These are phyloP conservation scores for Hormaphis cornu DNA, from an alignment of 1,140 invertebrate genomes.

Conservation along the genomic window DNA sequence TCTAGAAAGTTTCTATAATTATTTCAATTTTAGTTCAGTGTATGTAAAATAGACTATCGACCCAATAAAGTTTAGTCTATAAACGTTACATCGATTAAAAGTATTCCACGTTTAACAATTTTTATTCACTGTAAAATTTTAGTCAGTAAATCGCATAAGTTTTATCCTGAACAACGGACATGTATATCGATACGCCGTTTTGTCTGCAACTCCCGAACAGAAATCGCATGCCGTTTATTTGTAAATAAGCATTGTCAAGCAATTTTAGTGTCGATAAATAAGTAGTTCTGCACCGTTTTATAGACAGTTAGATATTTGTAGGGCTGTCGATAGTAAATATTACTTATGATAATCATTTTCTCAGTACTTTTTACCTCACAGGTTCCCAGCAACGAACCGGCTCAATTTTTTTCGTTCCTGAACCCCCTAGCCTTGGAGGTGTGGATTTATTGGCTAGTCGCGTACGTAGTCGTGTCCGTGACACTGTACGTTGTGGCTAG, in stretches of 20 bases:
- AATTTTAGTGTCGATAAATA: too few relatives aligned
- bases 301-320: too few relatives aligned
- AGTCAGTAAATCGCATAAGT: background rate
- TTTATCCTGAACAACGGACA: too few relatives aligned
- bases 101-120: background rate
- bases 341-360: too few relatives aligned
- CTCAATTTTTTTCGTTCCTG: constrained; percentile 76
- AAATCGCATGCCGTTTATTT: too few relatives aligned
- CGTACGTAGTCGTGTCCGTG: constrained; percentile 66
- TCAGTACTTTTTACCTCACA: too few relatives aligned
- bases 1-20: constrained; percentile 46
- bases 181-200: too few relatives aligned
- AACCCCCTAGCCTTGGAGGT: constrained; percentile 76
- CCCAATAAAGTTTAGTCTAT: background rate
- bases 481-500: constrained; percentile 72
- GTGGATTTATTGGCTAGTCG: constrained; percentile 67
- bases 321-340: too few relatives aligned
- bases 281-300: too few relatives aligned
- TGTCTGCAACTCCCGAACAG: too few relatives aligned
- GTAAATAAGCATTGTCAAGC: too few relatives aligned
- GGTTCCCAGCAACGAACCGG: constrained; percentile 61
- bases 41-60: too few relatives aligned
- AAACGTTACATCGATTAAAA: background rate
- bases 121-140: background rate
- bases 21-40: constrained; percentile 51